Conservation (phyloP, 2,888 invertebrate genomes). For the Barypeithes pellucidus region DNA sequence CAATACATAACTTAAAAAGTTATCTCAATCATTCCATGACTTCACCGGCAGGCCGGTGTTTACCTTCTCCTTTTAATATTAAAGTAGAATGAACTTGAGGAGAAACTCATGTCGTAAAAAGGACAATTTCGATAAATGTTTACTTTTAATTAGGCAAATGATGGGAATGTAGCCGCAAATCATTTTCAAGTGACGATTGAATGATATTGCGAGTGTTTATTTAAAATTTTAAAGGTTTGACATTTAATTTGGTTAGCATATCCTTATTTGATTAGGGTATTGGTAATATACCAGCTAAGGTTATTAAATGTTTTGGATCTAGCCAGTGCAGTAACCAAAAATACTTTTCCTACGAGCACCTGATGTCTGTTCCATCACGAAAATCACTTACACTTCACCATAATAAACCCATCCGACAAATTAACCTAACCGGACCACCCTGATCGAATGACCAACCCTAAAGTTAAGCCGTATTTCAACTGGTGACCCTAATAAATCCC, state of each 20-base stretch:
- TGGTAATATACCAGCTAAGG: neutral
- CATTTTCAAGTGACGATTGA: conserved; percentile 17
- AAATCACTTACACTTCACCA: too few relatives aligned
- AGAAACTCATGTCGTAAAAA: conserved; percentile 36
- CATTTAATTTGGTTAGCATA: conserved; percentile 18
- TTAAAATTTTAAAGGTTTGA: conserved; percentile 16
- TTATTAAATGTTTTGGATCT: neutral
- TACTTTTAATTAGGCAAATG: conserved; percentile 50
- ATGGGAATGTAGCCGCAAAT: conserved; percentile 38
- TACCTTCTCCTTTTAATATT: too few relatives aligned
- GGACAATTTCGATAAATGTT: conserved; percentile 41
- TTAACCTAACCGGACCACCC: conserved; percentile 30
- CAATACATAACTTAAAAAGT: too few relatives aligned
- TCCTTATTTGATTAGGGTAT: conserved; percentile 5
- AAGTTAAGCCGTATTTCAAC: conserved; percentile 22
- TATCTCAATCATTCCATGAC: too few relatives aligned
- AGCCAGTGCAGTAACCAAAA: too few relatives aligned
- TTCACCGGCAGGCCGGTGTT: too few relatives aligned
- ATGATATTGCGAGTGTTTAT: conserved; percentile 21
- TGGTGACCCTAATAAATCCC: conserved; percentile 35
- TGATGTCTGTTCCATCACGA: too few relatives aligned
- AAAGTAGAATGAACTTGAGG: conserved; percentile 18
- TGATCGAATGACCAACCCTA: conserved; percentile 16
- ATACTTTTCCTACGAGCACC: too few relatives aligned
- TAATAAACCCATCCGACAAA: too few relatives aligned